Evolutionary conservation across 37 sponge, comb jelly and placozoan species (phyloP).

Genomic region (Halisarca cf. caerulea): DNA sequence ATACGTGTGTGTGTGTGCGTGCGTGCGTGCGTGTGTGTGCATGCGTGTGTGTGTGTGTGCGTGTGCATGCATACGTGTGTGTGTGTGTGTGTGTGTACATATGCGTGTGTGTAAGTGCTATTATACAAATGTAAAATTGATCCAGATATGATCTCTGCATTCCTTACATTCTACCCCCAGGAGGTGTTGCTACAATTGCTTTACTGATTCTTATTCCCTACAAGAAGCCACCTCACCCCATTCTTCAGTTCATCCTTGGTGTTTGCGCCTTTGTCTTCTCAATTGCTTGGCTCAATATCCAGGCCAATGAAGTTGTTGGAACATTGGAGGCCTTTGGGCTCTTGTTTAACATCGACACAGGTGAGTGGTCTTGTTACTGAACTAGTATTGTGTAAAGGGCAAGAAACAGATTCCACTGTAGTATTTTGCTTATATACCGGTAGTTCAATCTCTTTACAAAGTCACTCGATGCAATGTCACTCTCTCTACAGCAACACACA

Average conservation of each 20-base stretch:
- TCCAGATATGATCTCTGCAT: background rate
- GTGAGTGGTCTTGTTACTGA: no score
- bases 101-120: background rate
- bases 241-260: constrained; percentile 66
- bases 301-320: constrained; percentile 82
- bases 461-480: no score
- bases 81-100: no score
- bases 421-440: no score
- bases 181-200: background rate
- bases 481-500: no score
- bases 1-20: background rate
- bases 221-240: constrained; percentile 51
- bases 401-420: no score
- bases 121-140: background rate
- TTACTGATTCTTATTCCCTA: background rate
- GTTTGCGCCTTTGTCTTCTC: constrained; percentile 76
- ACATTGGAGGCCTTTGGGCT: constrained; percentile 75
- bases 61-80: background rate
- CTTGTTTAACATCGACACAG: constrained; percentile 70
- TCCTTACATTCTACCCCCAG: background rate
- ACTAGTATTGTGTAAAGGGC: no score
- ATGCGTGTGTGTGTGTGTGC: background rate
- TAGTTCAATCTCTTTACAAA: no score
- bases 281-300: constrained; percentile 83
- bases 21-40: background rate